Base-by-base conservation (phyloP, 2,797 vertebrate genomes). In the Sylvia borin region DNA sequence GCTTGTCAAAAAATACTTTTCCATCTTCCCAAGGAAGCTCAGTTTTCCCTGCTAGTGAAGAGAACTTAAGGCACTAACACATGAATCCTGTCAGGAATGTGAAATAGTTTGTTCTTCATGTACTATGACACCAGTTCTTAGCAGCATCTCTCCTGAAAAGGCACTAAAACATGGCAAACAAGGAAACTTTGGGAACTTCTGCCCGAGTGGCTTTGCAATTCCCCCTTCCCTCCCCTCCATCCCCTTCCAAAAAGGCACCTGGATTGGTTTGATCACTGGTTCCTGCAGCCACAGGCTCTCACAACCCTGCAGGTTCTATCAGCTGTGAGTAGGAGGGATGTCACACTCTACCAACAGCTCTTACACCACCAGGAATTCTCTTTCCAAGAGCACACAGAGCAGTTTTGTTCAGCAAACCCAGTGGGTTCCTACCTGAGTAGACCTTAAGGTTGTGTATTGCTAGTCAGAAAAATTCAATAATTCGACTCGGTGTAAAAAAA, bases 61-160 rank as follows among this genome's bases (percentile, higher is more conserved):
- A 64, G 78, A 77, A 89, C 17, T 53, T 61, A 97, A 98, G 98
- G 98, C 98, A 97, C 98, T 94, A 85, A 89, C 72, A 88, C 27
- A 50, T 64, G 62, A 75, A 81, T 54, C 92, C 55, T 92, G 96
- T 88, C 92, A 96, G 96, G 91, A 97, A 94, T 65, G 80, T 93
- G 40, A 71, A 91, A 88, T 6, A 62, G 13, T 92, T 94, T 88
- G 93, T 93, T 97, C 94, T 90, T 84, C 31, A 4, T 14, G 55
- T 29, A n/a, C 90, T 88, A 68, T 75, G 64, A 70, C 0, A 93
- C n/a, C 85, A 88, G 92, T 31, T 84, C 73, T 73, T 92, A 95
- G 97, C 95, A 95, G 90, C 86, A 96, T 85, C 82, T 95, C 74
- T 92, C 86, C 82, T 53, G 47, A 86, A 96, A 95, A 97, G 97